These are phyloP conservation scores for Hydrozoanthus tunicans DNA, from an alignment of 64 coral and sea anemone genomes.

Conservation along the genomic window DNA sequence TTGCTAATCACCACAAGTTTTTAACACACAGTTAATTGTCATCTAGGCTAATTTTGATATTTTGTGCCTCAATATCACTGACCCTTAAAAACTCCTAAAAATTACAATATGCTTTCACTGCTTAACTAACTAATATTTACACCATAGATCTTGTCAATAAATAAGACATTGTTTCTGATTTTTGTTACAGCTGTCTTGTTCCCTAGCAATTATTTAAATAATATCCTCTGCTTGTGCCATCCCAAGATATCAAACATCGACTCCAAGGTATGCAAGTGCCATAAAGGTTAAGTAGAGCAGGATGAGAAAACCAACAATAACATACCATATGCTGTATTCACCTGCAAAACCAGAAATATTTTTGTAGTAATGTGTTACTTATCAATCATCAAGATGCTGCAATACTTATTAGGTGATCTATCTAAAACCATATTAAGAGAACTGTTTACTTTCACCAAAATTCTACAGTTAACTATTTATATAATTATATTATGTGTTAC, in stretches of 20 bases:
- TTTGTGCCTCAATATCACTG: too few relatives aligned
- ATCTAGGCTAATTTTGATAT: too few relatives aligned
- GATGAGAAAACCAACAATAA: constrained; percentile 80
- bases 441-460: too few relatives aligned
- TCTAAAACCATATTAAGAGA: too few relatives aligned
- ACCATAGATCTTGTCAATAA: constrained; percentile 14
- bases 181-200: not conserved
- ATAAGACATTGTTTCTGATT: constrained; percentile 3
- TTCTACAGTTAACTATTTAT: too few relatives aligned
- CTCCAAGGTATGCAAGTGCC: constrained; percentile 78
- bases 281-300: constrained; percentile 80
- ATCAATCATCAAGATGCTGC: too few relatives aligned
- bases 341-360: constrained; percentile 58
- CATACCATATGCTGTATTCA: constrained; percentile 93
- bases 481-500: too few relatives aligned
- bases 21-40: too few relatives aligned
- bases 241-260: constrained; percentile 63
- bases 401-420: too few relatives aligned
- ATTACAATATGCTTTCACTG: too few relatives aligned
- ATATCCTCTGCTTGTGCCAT: not conserved
- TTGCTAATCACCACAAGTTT: too few relatives aligned
- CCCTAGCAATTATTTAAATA: not conserved
- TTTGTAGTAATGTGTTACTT: not conserved
- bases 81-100: too few relatives aligned
- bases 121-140: not conserved